Evolutionary conservation across 1,140 invertebrate species (phyloP).

Genomic region (Leptopilina clavipes): DNA sequence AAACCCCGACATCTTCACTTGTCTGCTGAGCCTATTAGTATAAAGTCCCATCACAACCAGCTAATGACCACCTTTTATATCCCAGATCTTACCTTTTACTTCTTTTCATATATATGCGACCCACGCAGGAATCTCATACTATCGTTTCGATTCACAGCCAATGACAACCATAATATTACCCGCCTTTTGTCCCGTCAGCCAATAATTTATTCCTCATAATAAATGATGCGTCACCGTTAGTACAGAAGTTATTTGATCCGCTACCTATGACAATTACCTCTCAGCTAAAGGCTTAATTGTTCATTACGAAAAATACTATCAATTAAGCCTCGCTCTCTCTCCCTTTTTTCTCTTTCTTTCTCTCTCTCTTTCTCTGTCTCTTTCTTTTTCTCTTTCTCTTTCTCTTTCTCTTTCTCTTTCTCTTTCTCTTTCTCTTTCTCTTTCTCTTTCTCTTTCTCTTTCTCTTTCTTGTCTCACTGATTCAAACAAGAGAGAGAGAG

Average conservation of each 20-base stretch:
- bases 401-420: too few relatives aligned
- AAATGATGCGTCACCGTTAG: background rate
- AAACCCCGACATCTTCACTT: slow-evolving; percentile 61
- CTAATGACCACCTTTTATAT: slow-evolving; percentile 50
- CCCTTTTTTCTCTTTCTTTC: too few relatives aligned
- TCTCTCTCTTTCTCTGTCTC: too few relatives aligned
- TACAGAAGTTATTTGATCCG: slow-evolving; percentile 8
- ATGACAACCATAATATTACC: slow-evolving; percentile 27
- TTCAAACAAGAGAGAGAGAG: too few relatives aligned
- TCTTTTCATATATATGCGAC: background rate
- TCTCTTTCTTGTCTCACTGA: too few relatives aligned
- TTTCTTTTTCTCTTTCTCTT: too few relatives aligned
- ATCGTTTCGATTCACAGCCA: background rate
- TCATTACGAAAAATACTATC: too few relatives aligned
- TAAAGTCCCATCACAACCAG: slow-evolving; percentile 49
- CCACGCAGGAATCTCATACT: slow-evolving; percentile 21
- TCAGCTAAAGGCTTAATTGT: too few relatives aligned
- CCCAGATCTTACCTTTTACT: background rate
- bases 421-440: too few relatives aligned
- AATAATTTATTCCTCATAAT: background rate
- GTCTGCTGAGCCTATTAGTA: slow-evolving; percentile 56
- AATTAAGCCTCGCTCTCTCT: too few relatives aligned
- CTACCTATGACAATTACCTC: slow-evolving; percentile 11
- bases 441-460: too few relatives aligned
- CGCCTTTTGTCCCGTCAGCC: slow-evolving; percentile 9